Conservation (phyloP, 2,797 vertebrate species). For the Danio choprae region DNA sequence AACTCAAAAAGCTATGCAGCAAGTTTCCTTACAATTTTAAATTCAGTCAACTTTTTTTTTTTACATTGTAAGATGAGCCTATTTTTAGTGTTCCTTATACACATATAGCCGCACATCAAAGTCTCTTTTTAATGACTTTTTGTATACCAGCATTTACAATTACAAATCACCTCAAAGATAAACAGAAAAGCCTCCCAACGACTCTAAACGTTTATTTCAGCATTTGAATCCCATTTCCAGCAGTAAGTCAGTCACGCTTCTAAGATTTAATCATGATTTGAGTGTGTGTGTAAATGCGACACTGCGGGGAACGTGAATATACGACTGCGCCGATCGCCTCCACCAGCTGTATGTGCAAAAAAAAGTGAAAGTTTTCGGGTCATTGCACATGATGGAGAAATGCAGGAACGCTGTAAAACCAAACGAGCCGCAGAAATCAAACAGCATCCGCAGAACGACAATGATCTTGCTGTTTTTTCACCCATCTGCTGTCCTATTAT, state of each 20-base stretch:
- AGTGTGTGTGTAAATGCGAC: slow-evolving; percentile 30
- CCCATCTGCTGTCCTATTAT: slow-evolving; percentile 39
- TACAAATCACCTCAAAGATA: not conserved
- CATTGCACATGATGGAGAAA: slow-evolving; percentile 30
- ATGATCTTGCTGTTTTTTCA: slow-evolving; percentile 21
- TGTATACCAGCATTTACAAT: not conserved
- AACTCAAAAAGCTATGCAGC: too few relatives aligned
- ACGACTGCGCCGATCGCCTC: not conserved
- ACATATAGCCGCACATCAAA: too few relatives aligned
- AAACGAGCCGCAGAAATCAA: slow-evolving; percentile 11
- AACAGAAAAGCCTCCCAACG: not conserved
- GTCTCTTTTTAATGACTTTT: too few relatives aligned
- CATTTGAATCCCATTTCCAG: slow-evolving; percentile 13
- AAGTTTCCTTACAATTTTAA: too few relatives aligned
- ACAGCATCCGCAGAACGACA: slow-evolving; percentile 28
- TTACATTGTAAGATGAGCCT: not conserved
- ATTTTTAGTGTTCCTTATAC: too few relatives aligned
- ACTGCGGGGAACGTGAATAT: not conserved
- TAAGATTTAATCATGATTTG: slow-evolving; percentile 49
- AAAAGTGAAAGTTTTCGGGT: slow-evolving; percentile 18
- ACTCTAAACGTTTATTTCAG: not conserved
- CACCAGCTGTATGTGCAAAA: slow-evolving; percentile 21
- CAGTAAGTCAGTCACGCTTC: slow-evolving; percentile 19
- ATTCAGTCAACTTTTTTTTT: not conserved
- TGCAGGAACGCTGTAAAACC: slow-evolving; percentile 22